Evolutionary conservation across 2,888 invertebrate species (phyloP), one percentile per base, ranked within the genome.

Genomic region (Mermis nigrescens): DNA sequence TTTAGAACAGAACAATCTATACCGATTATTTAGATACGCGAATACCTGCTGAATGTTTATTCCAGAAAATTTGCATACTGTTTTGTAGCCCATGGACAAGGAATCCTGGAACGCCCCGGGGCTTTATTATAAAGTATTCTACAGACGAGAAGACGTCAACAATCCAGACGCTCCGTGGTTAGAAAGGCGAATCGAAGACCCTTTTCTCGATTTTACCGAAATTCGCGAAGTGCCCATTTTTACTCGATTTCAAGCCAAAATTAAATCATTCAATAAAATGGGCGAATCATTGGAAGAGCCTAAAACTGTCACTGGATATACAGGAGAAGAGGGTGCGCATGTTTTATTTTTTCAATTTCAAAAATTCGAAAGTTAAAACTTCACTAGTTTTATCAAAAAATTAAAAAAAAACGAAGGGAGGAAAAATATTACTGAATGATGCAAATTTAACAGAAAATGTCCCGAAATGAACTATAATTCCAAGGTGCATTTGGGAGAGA

Each of bases 71-170:
- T 19, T 38, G 12, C 19, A n/a, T n/a, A n/a, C n/a, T n/a, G n/a
- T 29, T 31, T 70, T 72, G 31, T 70, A 84, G 82, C 83, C 84
- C 64, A 91, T 98, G 91, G 84, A 90, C 0, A 83, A 87, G 74
- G 86, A 91, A 66, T 90, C 95, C 69, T 94, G 95, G 77, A 92
- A 95, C 77, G 95, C 85, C 0, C 88, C 88, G 1, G 83, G 83
- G 51, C 94, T 98, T 77, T 83, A 84, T 72, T 98, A 98, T 76
- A 62, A 67, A 32, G 64, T 71, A 31, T 64, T 66, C 19, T 71
- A 70, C 59, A 64, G 67, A 51, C 12, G 4, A 24, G 48, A 48
- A 48, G 4, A n/a, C 7, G 45, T 29, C n/a, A 27, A 32, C 38
- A 52, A 56, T 38, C 54, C 54, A 3, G 26, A 4, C n/a, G 58